A percentile compares a stretch with the other conserved stretches of the same genome.
Conservation (phyloP, 2,797 vertebrate species). For the Semaprochilodus insignis region DNA sequence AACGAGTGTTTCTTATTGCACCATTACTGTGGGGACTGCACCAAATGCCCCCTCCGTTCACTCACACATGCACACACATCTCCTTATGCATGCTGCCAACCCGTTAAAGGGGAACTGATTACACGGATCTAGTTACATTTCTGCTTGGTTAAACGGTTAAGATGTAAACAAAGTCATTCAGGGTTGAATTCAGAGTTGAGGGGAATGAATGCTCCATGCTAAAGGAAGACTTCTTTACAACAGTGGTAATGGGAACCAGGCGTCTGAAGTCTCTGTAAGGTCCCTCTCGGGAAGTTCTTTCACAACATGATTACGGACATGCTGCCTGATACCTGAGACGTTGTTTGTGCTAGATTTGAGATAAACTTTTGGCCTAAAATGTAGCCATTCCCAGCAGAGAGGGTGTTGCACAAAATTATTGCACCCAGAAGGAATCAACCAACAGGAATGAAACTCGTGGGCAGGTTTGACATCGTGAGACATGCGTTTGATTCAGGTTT, state of each 20-base stretch:
- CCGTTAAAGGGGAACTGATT: neutral
- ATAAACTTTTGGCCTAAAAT: no score
- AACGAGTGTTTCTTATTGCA: constrained; percentile 69
- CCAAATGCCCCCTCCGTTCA: constrained; percentile 72
- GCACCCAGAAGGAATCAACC: no score
- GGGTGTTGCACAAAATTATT: no score
- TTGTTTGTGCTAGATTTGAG: no score
- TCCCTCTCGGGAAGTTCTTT: no score
- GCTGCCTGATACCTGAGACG: no score
- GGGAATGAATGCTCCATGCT: neutral
- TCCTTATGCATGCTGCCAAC: constrained; percentile 18
- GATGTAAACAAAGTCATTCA: neutral
- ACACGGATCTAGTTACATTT: neutral
- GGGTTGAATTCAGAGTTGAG: neutral
- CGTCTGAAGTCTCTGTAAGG: neutral
- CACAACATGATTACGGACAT: no score
- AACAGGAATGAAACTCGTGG: no score
- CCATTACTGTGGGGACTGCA: constrained; percentile 70
- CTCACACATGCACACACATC: constrained; percentile 37
- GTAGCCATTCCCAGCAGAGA: no score
- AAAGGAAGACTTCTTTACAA: neutral
- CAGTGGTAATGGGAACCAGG: neutral
- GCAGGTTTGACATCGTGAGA: no score
- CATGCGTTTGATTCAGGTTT: no score
- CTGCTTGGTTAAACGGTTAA: neutral